Percentiles rank a stretch among this genome's conserved stretches.
Evolutionary conservation across 2,113 vertebrate genomes (phyloP).

Genomic region (Gadus macrocephalus): DNA sequence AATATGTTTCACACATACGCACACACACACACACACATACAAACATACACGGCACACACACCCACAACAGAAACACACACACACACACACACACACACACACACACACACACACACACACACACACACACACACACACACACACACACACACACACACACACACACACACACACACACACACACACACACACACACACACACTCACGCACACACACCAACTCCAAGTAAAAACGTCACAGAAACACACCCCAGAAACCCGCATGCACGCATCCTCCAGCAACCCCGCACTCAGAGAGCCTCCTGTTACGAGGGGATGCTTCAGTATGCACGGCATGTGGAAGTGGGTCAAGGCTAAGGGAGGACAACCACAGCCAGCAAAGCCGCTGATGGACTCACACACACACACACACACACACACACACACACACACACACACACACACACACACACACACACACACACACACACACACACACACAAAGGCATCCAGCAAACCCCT

Average conservation of each 20-base stretch:
- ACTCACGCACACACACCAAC: not conserved
- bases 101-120: slow-evolving; percentile 25
- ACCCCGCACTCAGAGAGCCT: slow-evolving; percentile 24
- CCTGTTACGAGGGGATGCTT: slow-evolving; percentile 44
- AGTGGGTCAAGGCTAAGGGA: slow-evolving; percentile 64
- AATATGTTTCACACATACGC: no score
- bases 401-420: slow-evolving; percentile 10
- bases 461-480: slow-evolving; percentile 12
- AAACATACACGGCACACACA: not conserved
- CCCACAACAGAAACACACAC: slow-evolving; percentile 24
- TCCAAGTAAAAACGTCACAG: not conserved
- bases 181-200: slow-evolving; percentile 31
- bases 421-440: slow-evolving; percentile 25
- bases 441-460: slow-evolving; percentile 22
- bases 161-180: slow-evolving; percentile 24
- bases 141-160: not conserved
- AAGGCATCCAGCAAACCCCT: slow-evolving; percentile 16
- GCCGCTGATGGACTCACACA: slow-evolving; percentile 33
- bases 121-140: not conserved
- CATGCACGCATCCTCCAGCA: slow-evolving; percentile 28
- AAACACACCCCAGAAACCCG: not conserved
- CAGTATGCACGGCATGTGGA: slow-evolving; percentile 50
- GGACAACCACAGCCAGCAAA: slow-evolving; percentile 34
- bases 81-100: slow-evolving; percentile 31
- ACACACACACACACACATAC: not conserved